These are phyloP conservation scores for Hydriomena furcata DNA, from an alignment of 2,888 invertebrate species.

Conservation along the genomic window DNA sequence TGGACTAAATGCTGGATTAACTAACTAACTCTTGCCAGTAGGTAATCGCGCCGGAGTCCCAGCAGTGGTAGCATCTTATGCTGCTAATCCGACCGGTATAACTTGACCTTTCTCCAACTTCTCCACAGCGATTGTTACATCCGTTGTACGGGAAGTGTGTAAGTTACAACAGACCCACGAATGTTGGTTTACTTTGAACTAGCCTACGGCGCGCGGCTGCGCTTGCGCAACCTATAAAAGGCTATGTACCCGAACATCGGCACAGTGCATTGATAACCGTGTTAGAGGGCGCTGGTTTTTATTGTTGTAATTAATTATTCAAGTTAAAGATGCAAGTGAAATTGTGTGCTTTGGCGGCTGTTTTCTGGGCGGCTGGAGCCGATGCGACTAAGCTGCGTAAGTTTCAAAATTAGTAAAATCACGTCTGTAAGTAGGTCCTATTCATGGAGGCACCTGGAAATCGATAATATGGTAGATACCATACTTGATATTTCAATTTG, in stretches of 20 bases:
- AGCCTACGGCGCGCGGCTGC: conserved; percentile 12
- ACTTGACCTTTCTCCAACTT: conserved; percentile 12
- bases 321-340: conserved; percentile 54
- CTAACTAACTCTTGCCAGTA: background rate
- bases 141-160: conserved; percentile 12
- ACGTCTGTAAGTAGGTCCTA: too few relatives aligned
- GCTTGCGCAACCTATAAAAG: conserved; percentile 41
- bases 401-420: conserved; percentile 37
- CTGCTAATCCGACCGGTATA: conserved; percentile 5
- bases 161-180: conserved; percentile 20
- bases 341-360: conserved; percentile 47
- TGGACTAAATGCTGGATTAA: background rate
- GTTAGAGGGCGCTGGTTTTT: conserved; percentile 23
- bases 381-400: conserved; percentile 60
- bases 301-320: conserved; percentile 31
- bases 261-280: conserved; percentile 43
- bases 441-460: too few relatives aligned
- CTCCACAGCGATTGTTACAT: conserved; percentile 4
- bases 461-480: too few relatives aligned
- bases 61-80: background rate
- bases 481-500: too few relatives aligned
- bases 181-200: conserved; percentile 13
- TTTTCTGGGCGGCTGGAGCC: conserved; percentile 42
- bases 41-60: background rate
- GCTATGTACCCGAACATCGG: conserved; percentile 21